Evolutionary conservation across 1,140 invertebrate species (phyloP).

Genomic region (Caenorhabditis inopinata): DNA sequence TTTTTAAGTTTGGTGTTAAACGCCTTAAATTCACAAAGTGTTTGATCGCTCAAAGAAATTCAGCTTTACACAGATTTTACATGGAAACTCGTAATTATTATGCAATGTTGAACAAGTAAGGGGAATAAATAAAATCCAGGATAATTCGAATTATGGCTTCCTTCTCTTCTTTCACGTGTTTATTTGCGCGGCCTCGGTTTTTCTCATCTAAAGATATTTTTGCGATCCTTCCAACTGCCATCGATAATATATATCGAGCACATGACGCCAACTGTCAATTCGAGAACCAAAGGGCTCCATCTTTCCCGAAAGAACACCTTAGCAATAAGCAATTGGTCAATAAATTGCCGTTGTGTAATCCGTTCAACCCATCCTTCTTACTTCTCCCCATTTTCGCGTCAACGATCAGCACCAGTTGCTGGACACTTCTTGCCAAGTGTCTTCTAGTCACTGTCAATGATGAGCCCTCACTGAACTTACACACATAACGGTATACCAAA

Average conservation of each 20-base stretch:
- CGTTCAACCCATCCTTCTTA: constrained; percentile 26
- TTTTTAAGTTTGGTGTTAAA: too few relatives aligned
- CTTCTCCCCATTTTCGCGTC: neutral
- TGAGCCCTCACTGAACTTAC: neutral
- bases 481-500: neutral
- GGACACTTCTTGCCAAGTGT: neutral
- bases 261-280: constrained; percentile 27
- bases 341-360: constrained; percentile 29
- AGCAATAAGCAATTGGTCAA: constrained; percentile 31
- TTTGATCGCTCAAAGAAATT: too few relatives aligned
- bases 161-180: neutral
- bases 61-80: too few relatives aligned
- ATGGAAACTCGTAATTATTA: too few relatives aligned
- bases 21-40: neutral
- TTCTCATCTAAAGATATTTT: neutral
- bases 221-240: neutral
- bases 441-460: neutral
- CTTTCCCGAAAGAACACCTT: constrained; percentile 24
- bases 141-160: constrained; percentile 33
- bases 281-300: neutral
- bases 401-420: constrained; percentile 12
- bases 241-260: constrained; percentile 26
- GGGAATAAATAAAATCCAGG: constrained; percentile 13
- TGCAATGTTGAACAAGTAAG: too few relatives aligned
- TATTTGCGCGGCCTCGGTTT: neutral